These are phyloP conservation scores for Rhabditoides inermis DNA, from an alignment of 2,888 invertebrate species.

Conservation along the genomic window DNA sequence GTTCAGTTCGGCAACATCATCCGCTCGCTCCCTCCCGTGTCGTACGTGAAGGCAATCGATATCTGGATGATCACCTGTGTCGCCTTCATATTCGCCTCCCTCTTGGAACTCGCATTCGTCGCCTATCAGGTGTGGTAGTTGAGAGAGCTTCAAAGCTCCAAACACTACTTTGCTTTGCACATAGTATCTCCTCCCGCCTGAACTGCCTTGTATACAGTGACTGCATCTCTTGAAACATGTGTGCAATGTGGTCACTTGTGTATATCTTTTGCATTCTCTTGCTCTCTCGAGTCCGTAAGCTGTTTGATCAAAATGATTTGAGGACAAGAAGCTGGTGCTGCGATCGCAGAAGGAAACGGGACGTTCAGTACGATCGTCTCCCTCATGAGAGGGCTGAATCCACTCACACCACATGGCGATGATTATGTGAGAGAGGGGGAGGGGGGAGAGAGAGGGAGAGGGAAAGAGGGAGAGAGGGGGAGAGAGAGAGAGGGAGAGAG, in stretches of 20 bases:
- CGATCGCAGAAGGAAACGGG: conserved; percentile 20
- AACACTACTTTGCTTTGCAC: not conserved
- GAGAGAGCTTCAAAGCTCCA: not conserved
- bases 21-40: conserved; percentile 45
- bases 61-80: conserved; percentile 46
- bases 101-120: conserved; percentile 45
- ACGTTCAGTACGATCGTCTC: conserved; percentile 24
- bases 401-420: conserved; percentile 12
- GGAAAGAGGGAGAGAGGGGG: not conserved
- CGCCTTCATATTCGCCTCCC: conserved; percentile 45
- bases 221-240: too few species aligned
- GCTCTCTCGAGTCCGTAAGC: too few species aligned
- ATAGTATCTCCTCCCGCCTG: not conserved
- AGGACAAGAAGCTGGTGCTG: conserved; percentile 35
- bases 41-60: conserved; percentile 47
- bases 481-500: not conserved
- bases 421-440: conserved; percentile 2
- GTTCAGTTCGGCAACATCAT: conserved; percentile 45
- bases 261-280: too few species aligned
- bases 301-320: not conserved
- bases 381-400: conserved; percentile 19
- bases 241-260: too few species aligned
- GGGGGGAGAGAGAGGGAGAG: not conserved
- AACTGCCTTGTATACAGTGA: not conserved
- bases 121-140: conserved; percentile 41